Conservation (phyloP, 2,113 vertebrate species). For the Daubentonia madagascariensis region DNA sequence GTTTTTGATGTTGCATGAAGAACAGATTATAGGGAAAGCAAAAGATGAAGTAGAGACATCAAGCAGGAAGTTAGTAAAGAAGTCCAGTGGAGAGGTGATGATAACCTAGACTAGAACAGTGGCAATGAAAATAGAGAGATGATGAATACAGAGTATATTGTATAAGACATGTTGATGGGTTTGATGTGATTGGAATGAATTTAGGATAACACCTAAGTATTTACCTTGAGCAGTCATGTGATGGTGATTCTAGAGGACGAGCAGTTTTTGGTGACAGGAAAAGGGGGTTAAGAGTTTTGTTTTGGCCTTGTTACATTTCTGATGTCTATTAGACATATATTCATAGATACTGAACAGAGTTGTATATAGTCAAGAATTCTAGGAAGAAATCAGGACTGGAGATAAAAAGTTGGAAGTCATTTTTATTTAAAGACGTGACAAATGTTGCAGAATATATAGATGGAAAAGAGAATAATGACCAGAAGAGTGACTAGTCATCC, state of each 20-base stretch:
- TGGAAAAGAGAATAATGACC: not conserved
- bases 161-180: not conserved
- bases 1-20: not conserved
- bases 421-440: not conserved
- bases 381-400: not conserved
- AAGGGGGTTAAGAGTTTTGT: not conserved
- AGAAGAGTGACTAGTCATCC: not conserved
- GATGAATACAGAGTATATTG: not conserved
- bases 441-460: not conserved
- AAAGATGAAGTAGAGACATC: not conserved
- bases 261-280: not conserved
- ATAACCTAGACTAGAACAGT: no score
- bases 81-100: not conserved
- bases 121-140: not conserved
- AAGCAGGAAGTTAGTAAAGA: not conserved
- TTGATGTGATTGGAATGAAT: not conserved
- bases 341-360: not conserved
- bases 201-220: not conserved
- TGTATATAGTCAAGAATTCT: not conserved
- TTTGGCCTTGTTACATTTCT: not conserved
- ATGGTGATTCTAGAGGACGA: not conserved
- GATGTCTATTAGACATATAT: not conserved
- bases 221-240: not conserved
- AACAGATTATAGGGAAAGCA: not conserved
- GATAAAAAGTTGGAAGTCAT: not conserved